A percentile compares a stretch with the other conserved stretches of the same genome.
phyloP scores from a whole-genome alignment of 2,888 invertebrate genomes.

The Leptinotarsa tumamoca region DNA sequence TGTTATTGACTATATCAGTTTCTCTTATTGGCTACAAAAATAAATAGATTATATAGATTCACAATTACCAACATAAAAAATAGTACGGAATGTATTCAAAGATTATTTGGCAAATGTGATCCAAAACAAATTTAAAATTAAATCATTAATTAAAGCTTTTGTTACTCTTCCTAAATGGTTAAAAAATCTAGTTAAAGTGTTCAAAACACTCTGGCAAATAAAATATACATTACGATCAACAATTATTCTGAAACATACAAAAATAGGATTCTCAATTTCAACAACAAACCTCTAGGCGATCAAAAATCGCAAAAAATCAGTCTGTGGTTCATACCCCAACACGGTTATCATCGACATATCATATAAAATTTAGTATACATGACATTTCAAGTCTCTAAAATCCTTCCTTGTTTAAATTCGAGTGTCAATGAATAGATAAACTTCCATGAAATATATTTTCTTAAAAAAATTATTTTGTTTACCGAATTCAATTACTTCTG shows the following conservation, averaged over 20 bases:
- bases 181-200: constrained; percentile 55
- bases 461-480: background rate
- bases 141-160: constrained; percentile 64
- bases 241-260: constrained; percentile 59
- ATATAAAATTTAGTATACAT: background rate
- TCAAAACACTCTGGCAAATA: constrained; percentile 59
- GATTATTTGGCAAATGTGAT: constrained; percentile 69
- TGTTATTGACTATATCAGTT: constrained; percentile 55
- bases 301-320: constrained; percentile 49
- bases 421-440: background rate
- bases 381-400: background rate
- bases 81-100: constrained; percentile 67
- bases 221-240: constrained; percentile 63
- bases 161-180: constrained; percentile 61
- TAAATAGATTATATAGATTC: constrained; percentile 46
- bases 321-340: constrained; percentile 50
- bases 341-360: background rate
- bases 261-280: constrained; percentile 61
- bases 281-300: constrained; percentile 41
- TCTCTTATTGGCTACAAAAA: constrained; percentile 42
- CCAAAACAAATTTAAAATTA: constrained; percentile 57
- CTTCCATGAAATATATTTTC: background rate
- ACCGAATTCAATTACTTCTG: background rate
- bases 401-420: background rate
- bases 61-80: constrained; percentile 54